phyloP scores from a whole-genome alignment of 1,140 invertebrate species.

The Aphelenchoides besseyi region DNA sequence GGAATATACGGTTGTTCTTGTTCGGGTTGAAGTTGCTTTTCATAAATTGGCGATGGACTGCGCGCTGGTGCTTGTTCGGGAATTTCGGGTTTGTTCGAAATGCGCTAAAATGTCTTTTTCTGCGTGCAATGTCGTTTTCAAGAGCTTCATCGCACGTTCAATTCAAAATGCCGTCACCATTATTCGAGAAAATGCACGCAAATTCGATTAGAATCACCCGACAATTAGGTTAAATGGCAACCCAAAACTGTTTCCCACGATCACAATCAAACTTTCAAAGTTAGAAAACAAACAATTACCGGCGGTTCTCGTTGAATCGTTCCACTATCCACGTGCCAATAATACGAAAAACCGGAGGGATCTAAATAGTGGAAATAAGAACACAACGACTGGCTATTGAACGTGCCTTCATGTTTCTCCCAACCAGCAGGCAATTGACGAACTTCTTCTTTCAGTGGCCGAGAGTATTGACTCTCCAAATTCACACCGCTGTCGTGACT shows the following conservation, averaged over 20 bases:
- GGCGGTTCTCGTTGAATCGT: conserved; percentile 86
- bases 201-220: too few species aligned
- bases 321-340: conserved; percentile 96
- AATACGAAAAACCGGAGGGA: conserved; percentile 71
- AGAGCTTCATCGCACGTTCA: neutral
- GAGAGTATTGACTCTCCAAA: conserved; percentile 56
- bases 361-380: too few species aligned
- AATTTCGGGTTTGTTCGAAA: conserved; percentile 14
- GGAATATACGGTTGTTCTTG: conserved; percentile 6
- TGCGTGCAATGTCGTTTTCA: neutral
- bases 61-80: conserved; percentile 13
- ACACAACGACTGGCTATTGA: neutral
- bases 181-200: too few species aligned
- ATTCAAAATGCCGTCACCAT: neutral
- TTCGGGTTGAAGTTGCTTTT: neutral
- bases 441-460: conserved; percentile 50
- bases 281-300: conserved; percentile 45
- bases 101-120: conserved; percentile 1
- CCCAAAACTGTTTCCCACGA: too few species aligned
- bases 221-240: too few species aligned
- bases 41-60: conserved; percentile 10
- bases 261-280: too few species aligned
- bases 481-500: conserved; percentile 59
- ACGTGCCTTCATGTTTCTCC: conserved; percentile 57
- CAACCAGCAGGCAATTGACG: conserved; percentile 51